Evolutionary conservation across 2,888 invertebrate genomes (phyloP).

Genomic region (Drosophila anomelani): DNA sequence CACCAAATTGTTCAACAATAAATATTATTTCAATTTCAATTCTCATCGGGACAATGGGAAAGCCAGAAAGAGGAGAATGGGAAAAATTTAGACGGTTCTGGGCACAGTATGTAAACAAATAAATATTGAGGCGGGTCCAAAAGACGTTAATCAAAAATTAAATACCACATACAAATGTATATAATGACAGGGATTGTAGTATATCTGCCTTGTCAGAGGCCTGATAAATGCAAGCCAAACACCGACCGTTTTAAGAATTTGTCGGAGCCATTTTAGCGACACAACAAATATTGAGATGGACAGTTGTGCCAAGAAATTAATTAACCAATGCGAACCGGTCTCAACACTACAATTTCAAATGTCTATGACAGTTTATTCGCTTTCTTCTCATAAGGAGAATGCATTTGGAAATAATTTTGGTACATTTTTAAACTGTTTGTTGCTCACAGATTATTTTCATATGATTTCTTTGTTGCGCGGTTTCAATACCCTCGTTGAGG

Average conservation of each 20-base stretch:
- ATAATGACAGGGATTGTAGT: constrained; percentile 8
- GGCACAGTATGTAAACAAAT: constrained; percentile 48
- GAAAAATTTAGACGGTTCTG: constrained; percentile 4
- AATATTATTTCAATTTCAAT: constrained; percentile 44
- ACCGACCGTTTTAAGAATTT: constrained; percentile 4
- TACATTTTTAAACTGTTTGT: constrained; percentile 8
- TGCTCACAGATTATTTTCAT: neutral
- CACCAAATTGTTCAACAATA: constrained; percentile 52
- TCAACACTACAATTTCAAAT: constrained; percentile 27
- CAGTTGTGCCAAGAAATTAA: constrained; percentile 64
- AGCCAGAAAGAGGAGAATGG: neutral
- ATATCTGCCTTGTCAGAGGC: constrained; percentile 28
- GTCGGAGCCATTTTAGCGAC: constrained; percentile 19
- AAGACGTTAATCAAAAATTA: constrained; percentile 65
- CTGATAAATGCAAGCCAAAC: constrained; percentile 33
- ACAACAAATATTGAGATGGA: constrained; percentile 31
- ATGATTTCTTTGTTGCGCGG: neutral
- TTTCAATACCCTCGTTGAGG: neutral
- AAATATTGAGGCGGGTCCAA: constrained; percentile 57
- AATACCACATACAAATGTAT: constrained; percentile 9
- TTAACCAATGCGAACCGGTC: constrained; percentile 46
- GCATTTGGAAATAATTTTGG: constrained; percentile 26
- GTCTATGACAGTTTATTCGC: constrained; percentile 9
- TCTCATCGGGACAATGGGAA: constrained; percentile 2
- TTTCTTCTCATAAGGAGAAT: constrained; percentile 1